phyloP scores from a whole-genome alignment of 2,888 invertebrate species.

The Sthenelais limicola region DNA sequence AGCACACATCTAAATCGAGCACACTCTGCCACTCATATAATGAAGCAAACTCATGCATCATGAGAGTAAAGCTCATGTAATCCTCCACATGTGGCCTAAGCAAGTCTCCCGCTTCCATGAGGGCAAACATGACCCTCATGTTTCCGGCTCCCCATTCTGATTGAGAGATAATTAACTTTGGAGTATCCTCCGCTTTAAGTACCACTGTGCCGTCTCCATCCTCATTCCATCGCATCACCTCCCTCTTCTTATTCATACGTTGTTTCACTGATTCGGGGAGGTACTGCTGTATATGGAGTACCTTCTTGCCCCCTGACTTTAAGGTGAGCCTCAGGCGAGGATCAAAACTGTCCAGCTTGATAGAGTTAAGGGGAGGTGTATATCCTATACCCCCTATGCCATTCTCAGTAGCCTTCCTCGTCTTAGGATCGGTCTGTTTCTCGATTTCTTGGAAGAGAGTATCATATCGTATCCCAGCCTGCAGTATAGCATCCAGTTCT shows the following conservation, averaged over 20 bases:
- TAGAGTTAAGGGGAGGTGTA: too few relatives aligned
- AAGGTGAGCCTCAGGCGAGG: neutral
- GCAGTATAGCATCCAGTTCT: too few relatives aligned
- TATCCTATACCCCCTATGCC: too few relatives aligned
- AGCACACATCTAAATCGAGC: neutral
- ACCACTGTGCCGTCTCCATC: neutral
- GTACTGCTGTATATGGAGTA: neutral
- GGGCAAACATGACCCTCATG: neutral
- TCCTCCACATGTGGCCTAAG: neutral
- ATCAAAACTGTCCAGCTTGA: too few relatives aligned
- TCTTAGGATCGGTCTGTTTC: too few relatives aligned
- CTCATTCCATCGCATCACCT: neutral
- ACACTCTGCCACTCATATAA: conserved; percentile 12
- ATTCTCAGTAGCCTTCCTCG: too few relatives aligned
- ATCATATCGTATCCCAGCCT: too few relatives aligned
- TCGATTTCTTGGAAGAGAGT: too few relatives aligned
- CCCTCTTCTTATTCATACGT: neutral
- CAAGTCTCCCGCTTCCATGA: neutral
- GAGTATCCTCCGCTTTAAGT: neutral
- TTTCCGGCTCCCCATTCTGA: conserved; percentile 3
- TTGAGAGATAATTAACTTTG: neutral
- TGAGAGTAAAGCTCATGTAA: neutral
- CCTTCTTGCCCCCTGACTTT: neutral
- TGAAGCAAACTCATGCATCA: neutral
- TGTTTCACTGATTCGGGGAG: neutral